These are phyloP conservation scores for Ephialtes manifestator DNA, from an alignment of 2,888 invertebrate genomes.

Conservation along the genomic window DNA sequence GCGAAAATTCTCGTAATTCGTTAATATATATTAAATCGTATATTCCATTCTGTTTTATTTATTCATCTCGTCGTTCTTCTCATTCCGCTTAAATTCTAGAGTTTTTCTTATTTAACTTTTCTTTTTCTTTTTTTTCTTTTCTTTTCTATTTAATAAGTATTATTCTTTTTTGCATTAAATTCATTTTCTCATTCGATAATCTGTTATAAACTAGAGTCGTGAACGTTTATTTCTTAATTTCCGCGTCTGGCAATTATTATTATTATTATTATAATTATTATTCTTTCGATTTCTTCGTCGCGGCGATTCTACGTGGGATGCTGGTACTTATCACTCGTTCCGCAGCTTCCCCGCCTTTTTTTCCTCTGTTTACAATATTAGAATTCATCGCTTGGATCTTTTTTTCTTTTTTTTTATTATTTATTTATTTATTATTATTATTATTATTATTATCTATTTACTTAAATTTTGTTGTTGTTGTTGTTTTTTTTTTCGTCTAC, in stretches of 20 bases:
- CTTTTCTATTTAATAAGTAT: conserved; percentile 32
- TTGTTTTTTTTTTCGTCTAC: neutral
- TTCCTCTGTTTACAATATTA: conserved; percentile 29
- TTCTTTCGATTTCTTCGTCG: conserved; percentile 19
- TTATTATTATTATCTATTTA: conserved; percentile 38
- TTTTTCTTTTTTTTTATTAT: conserved; percentile 7
- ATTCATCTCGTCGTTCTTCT: conserved; percentile 15
- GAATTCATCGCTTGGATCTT: conserved; percentile 18
- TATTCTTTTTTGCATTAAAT: conserved; percentile 53
- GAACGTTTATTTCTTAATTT: conserved; percentile 36
- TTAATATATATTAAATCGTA: conserved; percentile 24
- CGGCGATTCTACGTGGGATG: conserved; percentile 17
- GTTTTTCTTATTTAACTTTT: conserved; percentile 22
- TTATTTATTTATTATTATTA: conserved; percentile 3
- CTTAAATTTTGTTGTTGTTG: conserved; percentile 13
- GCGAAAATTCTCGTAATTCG: conserved; percentile 41
- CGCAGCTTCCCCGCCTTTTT: conserved; percentile 22
- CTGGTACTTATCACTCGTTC: conserved; percentile 49
- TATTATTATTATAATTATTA: conserved; percentile 8
- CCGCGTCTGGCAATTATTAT: conserved; percentile 21
- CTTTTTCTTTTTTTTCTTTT: no score
- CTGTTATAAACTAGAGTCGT: conserved; percentile 41
- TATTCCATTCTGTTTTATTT: conserved; percentile 22
- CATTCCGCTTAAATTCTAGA: conserved; percentile 51
- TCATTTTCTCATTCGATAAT: conserved; percentile 45